These are phyloP conservation scores for Halesus radiatus DNA, from an alignment of 1,140 invertebrate genomes.

Conservation along the genomic window DNA sequence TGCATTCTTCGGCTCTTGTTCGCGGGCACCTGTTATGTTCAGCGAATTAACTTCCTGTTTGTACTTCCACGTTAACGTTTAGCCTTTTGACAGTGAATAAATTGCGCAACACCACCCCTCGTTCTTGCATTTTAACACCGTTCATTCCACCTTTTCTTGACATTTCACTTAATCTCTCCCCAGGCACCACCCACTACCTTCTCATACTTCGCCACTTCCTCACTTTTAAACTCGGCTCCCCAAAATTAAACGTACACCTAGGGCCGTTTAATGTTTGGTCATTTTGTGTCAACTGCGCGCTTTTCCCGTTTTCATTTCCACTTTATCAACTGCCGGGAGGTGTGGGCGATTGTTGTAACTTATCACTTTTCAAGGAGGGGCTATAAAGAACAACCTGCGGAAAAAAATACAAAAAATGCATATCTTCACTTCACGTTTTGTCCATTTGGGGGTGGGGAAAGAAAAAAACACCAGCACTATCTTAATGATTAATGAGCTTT, in stretches of 20 bases:
- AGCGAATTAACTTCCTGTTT: slow-evolving; percentile 3
- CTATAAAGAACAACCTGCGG: neutral
- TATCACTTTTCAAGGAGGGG: neutral
- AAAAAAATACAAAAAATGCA: no score
- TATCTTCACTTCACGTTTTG: no score
- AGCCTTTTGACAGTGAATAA: slow-evolving; percentile 31
- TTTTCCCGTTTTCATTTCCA: neutral
- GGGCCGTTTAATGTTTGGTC: slow-evolving; percentile 24
- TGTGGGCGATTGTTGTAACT: neutral
- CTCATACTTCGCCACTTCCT: neutral
- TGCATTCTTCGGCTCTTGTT: neutral
- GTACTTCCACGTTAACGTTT: slow-evolving; percentile 3
- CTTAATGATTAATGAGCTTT: no score
- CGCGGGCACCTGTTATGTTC: slow-evolving; percentile 21
- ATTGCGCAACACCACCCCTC: slow-evolving; percentile 12
- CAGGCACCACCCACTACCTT: neutral
- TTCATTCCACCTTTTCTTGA: slow-evolving; percentile 27
- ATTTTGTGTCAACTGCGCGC: slow-evolving; percentile 7
- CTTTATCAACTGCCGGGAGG: neutral
- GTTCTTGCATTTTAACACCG: slow-evolving; percentile 23
- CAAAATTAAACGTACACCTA: slow-evolving; percentile 10
- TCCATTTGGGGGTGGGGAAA: no score
- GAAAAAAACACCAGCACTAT: no score
- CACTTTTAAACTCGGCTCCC: neutral
- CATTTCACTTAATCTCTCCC: slow-evolving; percentile 32